These are phyloP conservation scores for Eudyptes chrysolophus DNA, from an alignment of 2,113 vertebrate species.

Conservation along the genomic window DNA sequence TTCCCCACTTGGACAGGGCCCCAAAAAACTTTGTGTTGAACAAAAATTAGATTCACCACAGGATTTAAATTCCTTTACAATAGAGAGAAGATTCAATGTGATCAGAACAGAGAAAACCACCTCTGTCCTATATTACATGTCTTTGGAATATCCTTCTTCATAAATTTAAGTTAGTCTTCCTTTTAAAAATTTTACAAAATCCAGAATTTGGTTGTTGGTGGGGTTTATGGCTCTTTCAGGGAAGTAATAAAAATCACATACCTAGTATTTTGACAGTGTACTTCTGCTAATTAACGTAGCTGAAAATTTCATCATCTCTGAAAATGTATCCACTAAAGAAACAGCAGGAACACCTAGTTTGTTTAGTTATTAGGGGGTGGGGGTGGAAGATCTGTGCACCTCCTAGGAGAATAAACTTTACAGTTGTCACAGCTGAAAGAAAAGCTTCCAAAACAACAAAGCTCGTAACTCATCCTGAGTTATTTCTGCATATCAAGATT, in stretches of 20 bases:
- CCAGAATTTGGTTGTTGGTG: not conserved
- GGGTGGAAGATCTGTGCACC: not conserved
- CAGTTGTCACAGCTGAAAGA: not conserved
- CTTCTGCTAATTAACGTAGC: not conserved
- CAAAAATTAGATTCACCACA: not conserved
- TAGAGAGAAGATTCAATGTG: not conserved
- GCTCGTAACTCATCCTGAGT: not conserved
- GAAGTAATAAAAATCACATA: not conserved
- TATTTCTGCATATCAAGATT: not conserved
- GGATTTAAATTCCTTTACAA: not conserved
- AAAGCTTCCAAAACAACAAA: not conserved
- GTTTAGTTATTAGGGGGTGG: not conserved
- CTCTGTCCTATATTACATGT: not conserved
- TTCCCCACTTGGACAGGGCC: accelerated
- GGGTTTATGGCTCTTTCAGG: not conserved
- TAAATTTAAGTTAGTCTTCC: not conserved
- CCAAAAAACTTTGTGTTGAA: not conserved
- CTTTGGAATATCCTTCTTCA: not conserved
- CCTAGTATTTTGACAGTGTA: not conserved
- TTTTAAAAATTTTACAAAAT: not conserved
- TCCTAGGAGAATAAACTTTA: not conserved
- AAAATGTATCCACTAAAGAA: not conserved
- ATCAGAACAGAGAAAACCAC: not conserved
- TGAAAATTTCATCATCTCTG: not conserved
- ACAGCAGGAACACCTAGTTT: not conserved